Base-by-base conservation (phyloP, 30 jellyfish, hydroid and myxozoan genomes). In the Chironex yamaguchii region DNA sequence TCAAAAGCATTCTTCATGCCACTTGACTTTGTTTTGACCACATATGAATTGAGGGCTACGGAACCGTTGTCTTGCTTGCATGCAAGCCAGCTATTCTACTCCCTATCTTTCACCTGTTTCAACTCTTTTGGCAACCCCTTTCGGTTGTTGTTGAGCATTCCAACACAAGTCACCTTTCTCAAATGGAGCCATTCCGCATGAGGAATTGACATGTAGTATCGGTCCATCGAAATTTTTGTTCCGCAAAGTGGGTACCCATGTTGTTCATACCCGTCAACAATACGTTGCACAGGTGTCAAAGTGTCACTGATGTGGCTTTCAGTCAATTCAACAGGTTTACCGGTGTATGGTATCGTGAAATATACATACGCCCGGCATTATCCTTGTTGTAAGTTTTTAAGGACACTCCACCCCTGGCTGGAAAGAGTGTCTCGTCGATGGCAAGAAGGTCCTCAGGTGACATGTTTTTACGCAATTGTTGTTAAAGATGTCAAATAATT, bases 201-300 rank as follows among this genome's bases (percentile, higher is more conserved):
- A 13, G 52, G 75, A 14, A 62, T 62, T 36, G 75, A 62, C 29
- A 36, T 48, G 29, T 62, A 62, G 48, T 24, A 62, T 23, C 52
- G 75, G 75, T 62, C 75, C 75, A 62, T 62, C 24, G 74, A 62
- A 62, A 62, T 62, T 3, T 62, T 62, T 1, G 36, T 4, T 23
- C 74, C 75, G 26, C 13, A 62, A 62, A 48, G 29, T 62, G 26
- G 75, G 75, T 25, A 62, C 29, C 23, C 75, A 62, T 48, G 52
- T 24, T 24, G 75, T 1, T 48, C 75, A 1, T 62, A n/a, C n/a
- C n/a, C n/a, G n/a, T n/a, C n/a, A n/a, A n/a, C n/a, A n/a, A n/a
- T n/a, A n/a, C n/a, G n/a, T n/a, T n/a, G n/a, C n/a, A n/a, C n/a
- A n/a, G n/a, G n/a, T n/a, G n/a, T n/a, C n/a, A n/a, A n/a, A n/a